Evolutionary conservation across 2,888 invertebrate genomes (phyloP), one percentile per base, ranked within the genome.

Genomic region (Koerneria pararmatus): DNA sequence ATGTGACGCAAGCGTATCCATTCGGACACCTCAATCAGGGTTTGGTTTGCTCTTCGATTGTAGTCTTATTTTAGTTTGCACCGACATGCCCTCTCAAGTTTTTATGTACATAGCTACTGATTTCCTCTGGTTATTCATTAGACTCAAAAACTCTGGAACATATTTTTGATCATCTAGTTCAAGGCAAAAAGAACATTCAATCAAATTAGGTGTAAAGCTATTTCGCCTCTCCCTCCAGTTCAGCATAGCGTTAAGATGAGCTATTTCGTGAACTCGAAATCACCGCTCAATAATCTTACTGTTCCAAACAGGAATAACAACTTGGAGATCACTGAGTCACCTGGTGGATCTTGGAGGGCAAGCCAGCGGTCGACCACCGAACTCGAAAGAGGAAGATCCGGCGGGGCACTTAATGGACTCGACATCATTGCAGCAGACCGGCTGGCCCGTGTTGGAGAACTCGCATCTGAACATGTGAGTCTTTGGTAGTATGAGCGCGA

Each of bases 331-430:
- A n/a, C n/a, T n/a, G n/a, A 46, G n/a, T 6, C 37, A 69, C 69
- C 75, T 75, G 49, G 66, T 72, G 53, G 78, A 77, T 66, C 80
- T 78, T 6, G 79, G 71, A 35, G 80, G 81, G 54, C 82, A 82
- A 6, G 79, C 80, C 0, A 82, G 67, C 31, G 82, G 82, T 32
- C 80, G 65, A n/a, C 79, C 80, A 54, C 79, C 80, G 64, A 77
- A 80, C 35, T 79, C 76, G 61, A 78, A 82, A 0, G 77, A 77
- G 3, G 76, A 72, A 4, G 76, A 71, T 27, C 77, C 77, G 37
- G 69, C 71, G 8, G 82, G 82, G 66, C 82, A 82, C 24, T 76
- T 71, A 29, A 74, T 71, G 1, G 64, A 57, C 54, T 74, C 69
- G 1, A 62, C 57, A 49, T 75, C 73, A 24, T 73, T 69, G 65